Conservation (phyloP, 2,113 vertebrate genomes). For the Ageneiosus marmoratus region DNA sequence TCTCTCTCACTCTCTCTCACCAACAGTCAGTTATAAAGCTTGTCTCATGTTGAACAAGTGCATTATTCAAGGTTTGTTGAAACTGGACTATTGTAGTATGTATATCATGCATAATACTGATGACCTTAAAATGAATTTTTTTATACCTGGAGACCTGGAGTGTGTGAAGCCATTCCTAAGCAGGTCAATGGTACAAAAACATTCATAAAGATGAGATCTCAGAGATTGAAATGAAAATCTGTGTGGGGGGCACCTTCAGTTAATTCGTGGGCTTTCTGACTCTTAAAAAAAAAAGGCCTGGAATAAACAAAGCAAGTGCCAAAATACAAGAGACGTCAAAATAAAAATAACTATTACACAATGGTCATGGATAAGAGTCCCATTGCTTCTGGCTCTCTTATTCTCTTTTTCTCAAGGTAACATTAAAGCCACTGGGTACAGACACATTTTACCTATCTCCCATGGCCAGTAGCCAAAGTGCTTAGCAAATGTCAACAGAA, state of each 20-base stretch:
- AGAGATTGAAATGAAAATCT: conserved; percentile 51
- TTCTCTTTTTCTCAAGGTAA: conserved; percentile 67
- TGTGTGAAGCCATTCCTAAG: conserved; percentile 28
- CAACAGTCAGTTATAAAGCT: conserved; percentile 41
- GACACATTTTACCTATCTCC: conserved; percentile 78
- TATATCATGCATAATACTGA: conserved; percentile 7
- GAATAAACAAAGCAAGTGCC: conserved; percentile 13
- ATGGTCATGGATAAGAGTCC: conserved; percentile 64
- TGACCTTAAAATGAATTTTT: conserved; percentile 41
- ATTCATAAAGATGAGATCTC: conserved; percentile 56
- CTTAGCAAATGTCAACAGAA: conserved; percentile 83
- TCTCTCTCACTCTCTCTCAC: neutral
- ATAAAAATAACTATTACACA: conserved; percentile 63
- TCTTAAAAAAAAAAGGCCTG: conserved; percentile 40
- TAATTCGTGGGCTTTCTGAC: conserved; percentile 45
- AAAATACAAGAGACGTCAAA: conserved; percentile 26
- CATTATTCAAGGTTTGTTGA: conserved; percentile 34
- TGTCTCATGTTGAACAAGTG: conserved; percentile 41
- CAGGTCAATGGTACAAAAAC: conserved; percentile 43
- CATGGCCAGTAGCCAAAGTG: conserved; percentile 74
- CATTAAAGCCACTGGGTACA: conserved; percentile 72
- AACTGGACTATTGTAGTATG: conserved; percentile 10
- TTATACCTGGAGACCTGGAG: conserved; percentile 31
- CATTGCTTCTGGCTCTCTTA: conserved; percentile 53
- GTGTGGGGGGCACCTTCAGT: conserved; percentile 50